Conservation (phyloP, 1,140 invertebrate genomes). For the Pseudomyrmex dendroicus region DNA sequence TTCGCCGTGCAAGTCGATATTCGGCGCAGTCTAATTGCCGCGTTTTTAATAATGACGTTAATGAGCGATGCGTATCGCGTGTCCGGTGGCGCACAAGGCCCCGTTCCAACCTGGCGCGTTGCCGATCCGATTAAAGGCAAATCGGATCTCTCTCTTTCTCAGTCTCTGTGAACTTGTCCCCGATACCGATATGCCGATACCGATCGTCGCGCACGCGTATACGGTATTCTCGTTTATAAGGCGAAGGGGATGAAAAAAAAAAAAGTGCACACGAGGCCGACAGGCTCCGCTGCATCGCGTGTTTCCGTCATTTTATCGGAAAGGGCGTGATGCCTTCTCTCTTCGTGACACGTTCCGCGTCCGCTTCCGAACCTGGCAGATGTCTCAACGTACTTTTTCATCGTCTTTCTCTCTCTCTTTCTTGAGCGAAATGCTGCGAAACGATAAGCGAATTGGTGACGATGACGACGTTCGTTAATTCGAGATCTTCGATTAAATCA, state of each 20-base stretch:
- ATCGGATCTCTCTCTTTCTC: constrained; percentile 64
- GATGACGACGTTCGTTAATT: constrained; percentile 13
- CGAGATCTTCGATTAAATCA: neutral
- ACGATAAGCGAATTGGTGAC: constrained; percentile 40
- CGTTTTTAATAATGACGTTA: constrained; percentile 77
- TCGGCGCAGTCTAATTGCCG: constrained; percentile 70
- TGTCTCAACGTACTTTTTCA: constrained; percentile 67
- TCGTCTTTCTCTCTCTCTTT: constrained; percentile 18
- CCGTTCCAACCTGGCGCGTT: constrained; percentile 13
- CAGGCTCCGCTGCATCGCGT: neutral
- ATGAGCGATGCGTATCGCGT: constrained; percentile 75
- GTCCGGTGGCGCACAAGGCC: constrained; percentile 55
- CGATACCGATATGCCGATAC: constrained; percentile 58
- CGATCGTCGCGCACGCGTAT: constrained; percentile 64
- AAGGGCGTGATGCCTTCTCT: constrained; percentile 55
- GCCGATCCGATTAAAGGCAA: constrained; percentile 74
- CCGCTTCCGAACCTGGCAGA: constrained; percentile 62
- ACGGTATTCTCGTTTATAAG: constrained; percentile 56
- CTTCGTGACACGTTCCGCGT: constrained; percentile 8
- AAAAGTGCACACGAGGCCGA: constrained; percentile 7
- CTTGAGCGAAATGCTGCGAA: neutral
- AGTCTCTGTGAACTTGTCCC: constrained; percentile 50
- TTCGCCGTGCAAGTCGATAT: constrained; percentile 68
- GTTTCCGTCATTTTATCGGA: constrained; percentile 62
- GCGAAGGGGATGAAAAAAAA: constrained; percentile 48